A percentile compares a stretch with the other conserved stretches of the same genome.
Evolutionary conservation across 2,113 vertebrate species (phyloP).

Genomic region (Morphnarchus princeps): DNA sequence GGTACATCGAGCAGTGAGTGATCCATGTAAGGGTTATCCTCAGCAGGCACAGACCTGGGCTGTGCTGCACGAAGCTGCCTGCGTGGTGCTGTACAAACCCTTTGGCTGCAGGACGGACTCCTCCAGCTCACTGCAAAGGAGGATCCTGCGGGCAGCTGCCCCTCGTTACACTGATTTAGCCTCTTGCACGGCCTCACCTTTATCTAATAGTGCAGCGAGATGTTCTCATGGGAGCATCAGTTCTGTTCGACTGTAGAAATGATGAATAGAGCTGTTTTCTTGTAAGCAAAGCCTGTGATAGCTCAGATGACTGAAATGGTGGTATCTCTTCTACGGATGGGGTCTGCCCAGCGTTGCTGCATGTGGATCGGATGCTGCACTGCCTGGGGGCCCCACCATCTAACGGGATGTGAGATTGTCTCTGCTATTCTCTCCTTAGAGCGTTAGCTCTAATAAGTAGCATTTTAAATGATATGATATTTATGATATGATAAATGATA

Average conservation of each 20-base stretch:
- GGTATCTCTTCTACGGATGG: background rate
- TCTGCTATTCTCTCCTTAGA: background rate
- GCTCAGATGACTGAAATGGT: background rate
- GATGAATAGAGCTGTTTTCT: background rate
- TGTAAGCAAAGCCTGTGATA: background rate
- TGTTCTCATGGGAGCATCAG: background rate
- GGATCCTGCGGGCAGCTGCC: background rate
- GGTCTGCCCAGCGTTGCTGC: background rate
- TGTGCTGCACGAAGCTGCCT: background rate
- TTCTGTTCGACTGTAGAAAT: background rate
- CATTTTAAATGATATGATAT: background rate
- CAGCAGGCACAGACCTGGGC: background rate
- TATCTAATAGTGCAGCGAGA: background rate
- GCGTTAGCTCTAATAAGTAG: background rate
- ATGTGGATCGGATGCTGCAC: background rate
- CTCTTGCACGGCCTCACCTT: background rate
- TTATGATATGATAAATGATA: too few species aligned
- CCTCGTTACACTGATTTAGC: fast-evolving
- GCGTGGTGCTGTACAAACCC: background rate
- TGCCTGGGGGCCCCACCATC: background rate
- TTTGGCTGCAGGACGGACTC: background rate
- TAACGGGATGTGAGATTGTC: background rate
- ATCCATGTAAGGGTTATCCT: background rate
- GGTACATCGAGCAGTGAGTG: background rate
- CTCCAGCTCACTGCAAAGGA: background rate